phyloP scores from a whole-genome alignment of 2,797 vertebrate species.

The Clarias platycephalus region DNA sequence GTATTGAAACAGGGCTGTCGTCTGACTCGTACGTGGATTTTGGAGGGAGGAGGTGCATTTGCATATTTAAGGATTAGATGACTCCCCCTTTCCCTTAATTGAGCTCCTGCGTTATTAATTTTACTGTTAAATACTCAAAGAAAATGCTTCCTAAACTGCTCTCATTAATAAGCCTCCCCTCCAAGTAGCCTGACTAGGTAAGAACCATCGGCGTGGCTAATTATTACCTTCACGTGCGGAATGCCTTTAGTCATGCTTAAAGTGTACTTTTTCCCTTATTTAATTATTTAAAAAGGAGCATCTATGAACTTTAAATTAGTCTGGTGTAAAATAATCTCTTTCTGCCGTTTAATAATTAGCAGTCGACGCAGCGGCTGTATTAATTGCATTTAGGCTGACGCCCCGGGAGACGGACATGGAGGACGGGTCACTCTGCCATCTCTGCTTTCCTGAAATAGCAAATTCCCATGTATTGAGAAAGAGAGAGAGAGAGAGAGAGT shows the following conservation, averaged over 20 bases:
- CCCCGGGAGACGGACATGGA: conserved; percentile 76
- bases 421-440: conserved; percentile 79
- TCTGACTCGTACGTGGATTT: conserved; percentile 39
- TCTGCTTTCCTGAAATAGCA: conserved; percentile 89
- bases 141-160: conserved; percentile 68
- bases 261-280: conserved; percentile 76
- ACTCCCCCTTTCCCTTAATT: conserved; percentile 67
- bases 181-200: conserved; percentile 54
- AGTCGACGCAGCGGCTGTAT: conserved; percentile 84
- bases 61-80: conserved; percentile 62
- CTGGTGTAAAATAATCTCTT: conserved; percentile 87
- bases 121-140: conserved; percentile 77
- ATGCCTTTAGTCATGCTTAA: conserved; percentile 72
- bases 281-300: conserved; percentile 80
- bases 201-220: conserved; percentile 55
- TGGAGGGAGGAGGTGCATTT: conserved; percentile 51
- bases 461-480: conserved; percentile 88
- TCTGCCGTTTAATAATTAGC: conserved; percentile 92
- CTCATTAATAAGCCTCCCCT: conserved; percentile 66
- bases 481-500: conserved; percentile 66
- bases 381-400: conserved; percentile 86
- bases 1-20: neutral
- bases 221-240: conserved; percentile 72
- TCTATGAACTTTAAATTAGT: conserved; percentile 96
- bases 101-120: conserved; percentile 76